Evolutionary conservation across 2,113 vertebrate species (phyloP).

Genomic region (Dipodomys ordii): DNA sequence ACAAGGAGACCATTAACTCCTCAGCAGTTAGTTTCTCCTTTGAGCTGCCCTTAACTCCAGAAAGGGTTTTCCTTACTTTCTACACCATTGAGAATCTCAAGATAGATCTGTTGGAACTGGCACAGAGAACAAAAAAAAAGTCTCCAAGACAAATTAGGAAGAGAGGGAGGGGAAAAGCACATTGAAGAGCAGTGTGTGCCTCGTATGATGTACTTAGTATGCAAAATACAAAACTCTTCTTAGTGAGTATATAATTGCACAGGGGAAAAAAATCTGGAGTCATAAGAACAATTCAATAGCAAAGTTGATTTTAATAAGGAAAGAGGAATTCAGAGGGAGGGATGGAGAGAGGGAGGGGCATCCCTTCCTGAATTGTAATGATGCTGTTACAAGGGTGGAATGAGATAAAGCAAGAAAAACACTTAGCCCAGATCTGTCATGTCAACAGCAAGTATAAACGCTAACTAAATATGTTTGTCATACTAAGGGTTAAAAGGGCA

Average conservation of each 20-base stretch:
- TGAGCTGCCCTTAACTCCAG: background rate
- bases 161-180: background rate
- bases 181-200: background rate
- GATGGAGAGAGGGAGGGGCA: background rate
- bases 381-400: background rate
- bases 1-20: background rate
- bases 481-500: conserved; percentile 22
- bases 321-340: background rate
- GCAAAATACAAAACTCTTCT: conserved; percentile 51
- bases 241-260: background rate
- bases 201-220: conserved; percentile 43
- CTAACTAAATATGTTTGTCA: background rate
- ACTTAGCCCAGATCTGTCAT: background rate
- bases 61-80: background rate
- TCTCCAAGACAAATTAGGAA: conserved; percentile 42
- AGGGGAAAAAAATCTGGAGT: conserved; percentile 39
- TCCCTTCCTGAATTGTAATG: conserved; percentile 44
- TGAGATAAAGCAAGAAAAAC: conserved; percentile 36
- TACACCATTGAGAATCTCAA: background rate
- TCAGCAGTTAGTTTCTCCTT: background rate
- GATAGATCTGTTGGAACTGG: background rate
- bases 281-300: conserved; percentile 39
- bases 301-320: conserved; percentile 47
- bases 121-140: background rate
- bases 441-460: too few relatives aligned